Percentiles rank a stretch among this genome's conserved stretches.
phyloP scores from a whole-genome alignment of 2,797 vertebrate species.

The Australoheros facetus region DNA sequence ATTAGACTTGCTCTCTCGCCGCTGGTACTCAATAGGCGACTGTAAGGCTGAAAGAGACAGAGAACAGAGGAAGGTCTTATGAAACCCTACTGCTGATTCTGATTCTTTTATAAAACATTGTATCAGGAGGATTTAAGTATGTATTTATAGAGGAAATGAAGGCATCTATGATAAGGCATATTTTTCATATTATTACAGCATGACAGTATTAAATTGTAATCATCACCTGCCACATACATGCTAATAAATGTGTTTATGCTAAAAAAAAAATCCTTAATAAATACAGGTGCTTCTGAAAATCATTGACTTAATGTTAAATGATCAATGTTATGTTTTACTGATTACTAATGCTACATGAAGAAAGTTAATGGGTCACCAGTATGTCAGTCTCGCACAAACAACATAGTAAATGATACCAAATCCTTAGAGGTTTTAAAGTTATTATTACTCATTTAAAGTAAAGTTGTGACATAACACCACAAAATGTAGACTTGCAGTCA shows the following conservation, averaged over 20 bases:
- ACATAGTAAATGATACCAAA: background rate
- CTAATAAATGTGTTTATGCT: background rate
- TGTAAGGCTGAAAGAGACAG: constrained; percentile 84
- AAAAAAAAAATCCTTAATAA: background rate
- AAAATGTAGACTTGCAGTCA: background rate
- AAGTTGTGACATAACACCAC: background rate
- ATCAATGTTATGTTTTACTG: background rate
- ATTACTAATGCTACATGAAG: background rate
- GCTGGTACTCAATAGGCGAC: constrained; percentile 95
- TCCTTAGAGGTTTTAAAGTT: background rate
- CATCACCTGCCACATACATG: background rate
- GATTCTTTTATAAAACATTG: background rate
- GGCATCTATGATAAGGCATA: background rate
- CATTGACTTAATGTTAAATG: no score
- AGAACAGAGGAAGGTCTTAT: background rate
- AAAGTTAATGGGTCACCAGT: rapidly evolving
- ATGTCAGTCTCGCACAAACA: rapidly evolving
- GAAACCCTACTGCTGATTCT: background rate
- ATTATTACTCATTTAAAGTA: background rate
- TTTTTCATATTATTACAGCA: background rate
- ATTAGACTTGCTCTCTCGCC: constrained; percentile 91
- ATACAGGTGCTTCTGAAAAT: background rate
- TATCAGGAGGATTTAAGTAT: background rate
- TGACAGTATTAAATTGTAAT: background rate
- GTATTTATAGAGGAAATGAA: background rate